A percentile compares a stretch with the other conserved stretches of the same genome.
Conservation (phyloP, 35 echinoderm and acorn worm genomes). For the Strongylocentrotus purpuratus region DNA sequence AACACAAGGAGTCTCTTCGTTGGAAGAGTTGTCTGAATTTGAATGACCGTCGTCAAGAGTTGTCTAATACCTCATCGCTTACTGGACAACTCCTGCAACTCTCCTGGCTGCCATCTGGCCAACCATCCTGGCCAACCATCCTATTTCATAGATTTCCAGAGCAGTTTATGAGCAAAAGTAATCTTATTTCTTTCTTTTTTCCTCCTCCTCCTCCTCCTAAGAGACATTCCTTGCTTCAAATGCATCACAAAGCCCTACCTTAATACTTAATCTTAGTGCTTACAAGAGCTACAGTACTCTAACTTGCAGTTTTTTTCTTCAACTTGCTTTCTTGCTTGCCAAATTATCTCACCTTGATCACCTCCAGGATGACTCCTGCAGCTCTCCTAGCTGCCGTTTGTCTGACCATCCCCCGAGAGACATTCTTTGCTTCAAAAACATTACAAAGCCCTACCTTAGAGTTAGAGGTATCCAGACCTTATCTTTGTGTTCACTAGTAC, state of each 20-base stretch:
- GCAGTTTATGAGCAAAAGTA: too few relatives aligned
- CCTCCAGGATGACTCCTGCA: conserved; percentile 90
- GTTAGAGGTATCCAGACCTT: neutral
- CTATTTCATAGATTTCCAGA: conserved; percentile 63
- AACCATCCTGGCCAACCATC: too few relatives aligned
- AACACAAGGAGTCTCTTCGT: too few relatives aligned
- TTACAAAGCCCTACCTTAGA: conserved; percentile 79
- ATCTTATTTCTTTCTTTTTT: too few relatives aligned
- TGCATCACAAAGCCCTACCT: conserved; percentile 78
- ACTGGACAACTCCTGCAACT: conserved; percentile 87
- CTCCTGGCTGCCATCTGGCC: conserved; percentile 82
- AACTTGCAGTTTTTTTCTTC: neutral
- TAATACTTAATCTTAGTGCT: neutral
- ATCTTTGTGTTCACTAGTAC: neutral
- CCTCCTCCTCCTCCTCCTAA: conserved; percentile 48
- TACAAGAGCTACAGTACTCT: neutral
- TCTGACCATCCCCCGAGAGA: conserved; percentile 95
- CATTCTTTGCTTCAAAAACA: conserved; percentile 88
- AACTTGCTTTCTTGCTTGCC: too few relatives aligned
- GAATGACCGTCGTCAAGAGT: too few relatives aligned
- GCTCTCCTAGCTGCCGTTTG: conserved; percentile 84
- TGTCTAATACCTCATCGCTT: conserved; percentile 64
- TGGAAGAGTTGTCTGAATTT: too few relatives aligned
- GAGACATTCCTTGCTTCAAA: conserved; percentile 85
- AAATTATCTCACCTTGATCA: conserved; percentile 84